Base-by-base conservation (phyloP, 2,797 vertebrate genomes). In the Syncerus caffer region DNA sequence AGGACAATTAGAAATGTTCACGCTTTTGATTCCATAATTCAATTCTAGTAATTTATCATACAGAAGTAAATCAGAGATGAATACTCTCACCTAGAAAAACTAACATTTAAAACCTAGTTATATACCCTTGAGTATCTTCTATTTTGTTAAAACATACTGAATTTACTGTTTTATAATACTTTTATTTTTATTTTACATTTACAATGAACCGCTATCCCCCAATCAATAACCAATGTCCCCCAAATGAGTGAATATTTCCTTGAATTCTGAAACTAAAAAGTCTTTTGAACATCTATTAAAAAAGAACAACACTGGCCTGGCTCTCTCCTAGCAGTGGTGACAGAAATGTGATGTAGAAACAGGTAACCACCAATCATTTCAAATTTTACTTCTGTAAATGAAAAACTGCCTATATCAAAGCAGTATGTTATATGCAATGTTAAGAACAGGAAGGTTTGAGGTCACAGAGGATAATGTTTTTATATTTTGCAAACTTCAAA, bases 1-100 rank as follows among this genome's bases (percentile, higher is more conserved):
- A n/a, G 83, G 94, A 78, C 31, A 94, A 82, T 74, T 88, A 97
- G 57, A 95, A 85, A 64, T 89, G 50, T 88, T 78, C 29, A 94
- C 1, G 14, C 17, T 31, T 95, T 90, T 89, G 38, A 93, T 89
- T 94, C 38, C 27, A 74, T 9, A 93, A 92, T 38, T 85, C 29
- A 95, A 82, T 82, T 89, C 14, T 25, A 83, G 38, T 51, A 71
- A 89, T 83, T 62, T 91, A 82, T 34, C 45, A 50, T 21, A 42
- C 10, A 2, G 53, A 79, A 95, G 6, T 85, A 87, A 71, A 86
- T 34, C 13, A 51, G 80, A 83, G 53, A 94, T 89, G 21, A 95
- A 67, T 42, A 97, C 12, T 27, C 3, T 34, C 3, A 93, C 11
- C 6, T 14, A 83, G 50, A 50, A 96, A 91, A 83, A 45, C 17